phyloP scores from a whole-genome alignment of 2,113 vertebrate species.

The Nesogale talazaci region DNA sequence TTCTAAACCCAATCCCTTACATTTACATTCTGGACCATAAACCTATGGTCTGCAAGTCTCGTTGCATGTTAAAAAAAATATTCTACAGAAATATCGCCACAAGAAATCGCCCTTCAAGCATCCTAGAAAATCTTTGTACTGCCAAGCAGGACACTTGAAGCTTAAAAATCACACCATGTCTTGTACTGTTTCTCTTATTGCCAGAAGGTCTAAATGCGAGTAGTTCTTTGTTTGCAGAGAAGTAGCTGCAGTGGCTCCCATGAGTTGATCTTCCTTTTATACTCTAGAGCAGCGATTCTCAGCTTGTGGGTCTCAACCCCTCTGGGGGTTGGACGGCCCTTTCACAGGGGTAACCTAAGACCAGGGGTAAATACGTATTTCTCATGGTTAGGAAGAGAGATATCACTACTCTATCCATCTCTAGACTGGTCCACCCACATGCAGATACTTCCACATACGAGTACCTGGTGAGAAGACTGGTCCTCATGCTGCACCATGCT shows the following conservation, averaged over 20 bases:
- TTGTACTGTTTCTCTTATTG: neutral
- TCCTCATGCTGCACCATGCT: too few relatives aligned
- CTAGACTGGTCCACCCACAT: too few relatives aligned
- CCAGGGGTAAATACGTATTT: too few relatives aligned
- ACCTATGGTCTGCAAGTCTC: neutral
- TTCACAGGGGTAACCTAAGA: too few relatives aligned
- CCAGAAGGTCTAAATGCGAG: neutral
- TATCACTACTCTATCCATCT: too few relatives aligned
- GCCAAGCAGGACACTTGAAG: neutral
- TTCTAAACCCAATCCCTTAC: neutral
- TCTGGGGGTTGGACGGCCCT: too few relatives aligned
- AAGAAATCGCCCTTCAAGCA: neutral
- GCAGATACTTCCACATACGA: too few relatives aligned
- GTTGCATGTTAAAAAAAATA: slow-evolving; percentile 2
- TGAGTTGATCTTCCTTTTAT: neutral
- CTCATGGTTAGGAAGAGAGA: too few relatives aligned
- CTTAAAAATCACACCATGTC: neutral
- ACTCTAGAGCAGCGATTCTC: too few relatives aligned
- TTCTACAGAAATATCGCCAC: slow-evolving; percentile 21
- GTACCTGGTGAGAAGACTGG: too few relatives aligned
- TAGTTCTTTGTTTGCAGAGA: slow-evolving; percentile 39
- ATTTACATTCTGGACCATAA: neutral
- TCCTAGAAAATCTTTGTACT: slow-evolving; percentile 25
- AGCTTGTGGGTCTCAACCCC: too few relatives aligned
- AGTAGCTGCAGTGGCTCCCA: neutral